These are phyloP conservation scores for Netelia inedita DNA, from an alignment of 2,888 invertebrate species.

Conservation along the genomic window DNA sequence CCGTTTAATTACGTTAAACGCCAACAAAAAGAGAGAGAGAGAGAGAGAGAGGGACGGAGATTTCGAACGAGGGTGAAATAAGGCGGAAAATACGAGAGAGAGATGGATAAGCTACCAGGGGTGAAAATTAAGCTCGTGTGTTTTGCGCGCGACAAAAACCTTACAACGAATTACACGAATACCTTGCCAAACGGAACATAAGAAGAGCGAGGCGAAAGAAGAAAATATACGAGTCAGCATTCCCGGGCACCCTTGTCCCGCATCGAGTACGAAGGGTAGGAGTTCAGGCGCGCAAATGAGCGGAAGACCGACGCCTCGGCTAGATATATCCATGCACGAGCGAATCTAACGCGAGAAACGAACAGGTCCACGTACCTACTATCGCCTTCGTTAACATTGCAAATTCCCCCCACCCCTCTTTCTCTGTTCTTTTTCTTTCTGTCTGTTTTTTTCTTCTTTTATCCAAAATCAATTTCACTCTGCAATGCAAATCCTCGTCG, in stretches of 20 bases:
- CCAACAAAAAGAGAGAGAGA: neutral
- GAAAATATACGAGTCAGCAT: neutral
- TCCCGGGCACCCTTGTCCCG: neutral
- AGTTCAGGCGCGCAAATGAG: constrained; percentile 39
- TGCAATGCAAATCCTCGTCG: constrained; percentile 78
- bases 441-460: constrained; percentile 51
- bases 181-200: neutral
- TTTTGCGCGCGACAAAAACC: constrained; percentile 2
- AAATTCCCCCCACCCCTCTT: constrained; percentile 71
- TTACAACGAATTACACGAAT: constrained; percentile 11
- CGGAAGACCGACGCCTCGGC: constrained; percentile 47
- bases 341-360: constrained; percentile 28
- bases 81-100: neutral
- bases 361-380: constrained; percentile 16
- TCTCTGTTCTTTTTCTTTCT: neutral
- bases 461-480: constrained; percentile 77
- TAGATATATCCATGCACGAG: constrained; percentile 41
- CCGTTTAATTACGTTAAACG: constrained; percentile 26
- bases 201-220: neutral
- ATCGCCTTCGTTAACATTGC: constrained; percentile 77
- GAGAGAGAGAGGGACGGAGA: neutral
- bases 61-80: constrained; percentile 22
- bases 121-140: neutral
- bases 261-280: neutral
- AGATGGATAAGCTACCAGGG: neutral